Evolutionary conservation across 1,140 invertebrate species (phyloP), one percentile per base, ranked within the genome.

Genomic region (Dufourea novaeangliae): DNA sequence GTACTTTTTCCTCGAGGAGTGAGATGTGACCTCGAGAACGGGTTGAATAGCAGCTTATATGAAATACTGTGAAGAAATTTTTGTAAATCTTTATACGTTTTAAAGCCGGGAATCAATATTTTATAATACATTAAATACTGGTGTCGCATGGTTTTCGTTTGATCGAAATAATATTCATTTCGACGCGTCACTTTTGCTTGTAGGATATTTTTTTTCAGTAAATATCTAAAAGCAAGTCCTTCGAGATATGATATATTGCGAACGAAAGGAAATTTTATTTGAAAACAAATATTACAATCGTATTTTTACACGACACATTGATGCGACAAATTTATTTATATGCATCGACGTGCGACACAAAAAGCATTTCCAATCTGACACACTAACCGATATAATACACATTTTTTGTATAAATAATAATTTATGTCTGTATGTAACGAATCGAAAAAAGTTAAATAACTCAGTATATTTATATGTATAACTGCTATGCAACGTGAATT

Each of bases 1-100:
- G 93, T 99, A 97, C 93, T 99, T 99, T 95, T 99, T 99, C 95
- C 93, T 99, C 86, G 99, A 99, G 93, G 98, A 99, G 92, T 98
- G 96, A 93, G 62, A 64, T 44, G 32, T 4, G n/a, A 27, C 46
- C 17, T 73, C 12, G n/a, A 59, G 6, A n/a, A 56, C 22, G 41
- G 78, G 50, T 81, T 74, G 61, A 70, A 81, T 80, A 66, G 56
- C 54, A 72, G 64, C 39, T 57, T 29, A 57, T 79, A 74, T 76
- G 77, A 79, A 57, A 63, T 67, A 83, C 54, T 71, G 10, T 72
- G 67, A 74, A 77, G 37, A 27, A 62, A 62, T 75, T 79, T 86
- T 78, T 74, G 72, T 66, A 76, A 79, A 82, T 79, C 69, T 85
- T 85, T 86, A 79, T 82, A 85, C 52, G 52, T 84, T 81, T 78